Percentiles rank a stretch among this genome's conserved stretches.
These are phyloP conservation scores for Genyomyrus donnyi DNA, from an alignment of 2,113 vertebrate species.

Conservation along the genomic window DNA sequence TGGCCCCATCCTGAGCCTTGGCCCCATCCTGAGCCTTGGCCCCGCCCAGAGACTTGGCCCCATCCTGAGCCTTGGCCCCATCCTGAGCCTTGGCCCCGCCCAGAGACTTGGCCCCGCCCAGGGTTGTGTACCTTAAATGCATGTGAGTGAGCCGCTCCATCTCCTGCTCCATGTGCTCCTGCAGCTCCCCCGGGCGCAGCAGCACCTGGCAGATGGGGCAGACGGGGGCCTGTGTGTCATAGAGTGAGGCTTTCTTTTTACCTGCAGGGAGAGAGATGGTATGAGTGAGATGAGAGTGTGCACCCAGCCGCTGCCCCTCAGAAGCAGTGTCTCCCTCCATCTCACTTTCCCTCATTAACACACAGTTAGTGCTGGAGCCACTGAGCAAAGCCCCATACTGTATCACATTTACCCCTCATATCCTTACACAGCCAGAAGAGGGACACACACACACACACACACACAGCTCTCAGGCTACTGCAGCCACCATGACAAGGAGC, in stretches of 20 bases:
- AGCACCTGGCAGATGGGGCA: conserved; percentile 97
- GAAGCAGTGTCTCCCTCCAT: conserved; percentile 26
- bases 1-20: no score
- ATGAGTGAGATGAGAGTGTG: conserved; percentile 3
- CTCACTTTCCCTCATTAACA: conserved; percentile 36
- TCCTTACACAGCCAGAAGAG: neutral
- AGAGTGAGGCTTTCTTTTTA: conserved; percentile 91
- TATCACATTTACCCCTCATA: conserved; percentile 7
- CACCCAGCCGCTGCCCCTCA: conserved; percentile 5
- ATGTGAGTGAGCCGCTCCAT: conserved; percentile 86
- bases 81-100: neutral
- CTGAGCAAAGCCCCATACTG: conserved; percentile 17
- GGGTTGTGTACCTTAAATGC: conserved; percentile 75
- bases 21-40: no score
- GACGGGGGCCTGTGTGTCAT: conserved; percentile 93
- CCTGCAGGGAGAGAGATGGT: conserved; percentile 58
- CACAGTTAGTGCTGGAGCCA: conserved; percentile 23
- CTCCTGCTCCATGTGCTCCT: conserved; percentile 98
- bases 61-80: neutral
- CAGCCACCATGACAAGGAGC: neutral
- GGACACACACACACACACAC: neutral
- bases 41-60: neutral
- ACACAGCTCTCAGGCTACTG: no score
- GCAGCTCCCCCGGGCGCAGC: conserved; percentile 87
- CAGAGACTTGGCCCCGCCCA: neutral